phyloP scores from a whole-genome alignment of 2,113 vertebrate species.

The Charina bottae region DNA sequence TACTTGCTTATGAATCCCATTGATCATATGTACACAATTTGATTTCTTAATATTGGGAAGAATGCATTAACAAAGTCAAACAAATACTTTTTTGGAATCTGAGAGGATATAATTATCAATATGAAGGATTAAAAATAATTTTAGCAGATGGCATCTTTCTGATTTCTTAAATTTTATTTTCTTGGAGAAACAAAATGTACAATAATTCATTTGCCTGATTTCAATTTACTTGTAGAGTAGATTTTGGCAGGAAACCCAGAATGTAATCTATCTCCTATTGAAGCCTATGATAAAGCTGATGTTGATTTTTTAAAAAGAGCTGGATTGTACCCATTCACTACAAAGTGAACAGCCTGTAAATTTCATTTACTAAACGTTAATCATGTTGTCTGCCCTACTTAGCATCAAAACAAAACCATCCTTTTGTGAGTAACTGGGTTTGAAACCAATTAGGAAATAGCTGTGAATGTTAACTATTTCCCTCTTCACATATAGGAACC shows the following conservation, averaged over 20 bases:
- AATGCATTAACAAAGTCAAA: background rate
- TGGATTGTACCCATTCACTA: conserved; percentile 30
- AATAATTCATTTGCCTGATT: conserved; percentile 21
- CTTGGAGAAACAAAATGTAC: conserved; percentile 3
- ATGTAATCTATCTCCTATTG: conserved; percentile 31
- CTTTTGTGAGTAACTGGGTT: conserved; percentile 29
- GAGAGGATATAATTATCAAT: background rate
- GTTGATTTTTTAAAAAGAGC: conserved; percentile 22
- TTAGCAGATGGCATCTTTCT: conserved; percentile 3
- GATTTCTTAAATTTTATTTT: conserved; percentile 7
- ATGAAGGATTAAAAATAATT: conserved; percentile 13
- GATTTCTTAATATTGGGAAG: background rate
- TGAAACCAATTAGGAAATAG: conserved; percentile 34
- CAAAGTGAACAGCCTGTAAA: conserved; percentile 32
- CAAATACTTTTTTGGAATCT: background rate
- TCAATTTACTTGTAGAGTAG: conserved; percentile 21
- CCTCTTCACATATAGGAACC: conserved; percentile 4
- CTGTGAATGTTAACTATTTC: conserved; percentile 26
- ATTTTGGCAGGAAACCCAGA: conserved; percentile 34
- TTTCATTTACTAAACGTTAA: conserved; percentile 21
- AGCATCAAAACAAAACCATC: conserved; percentile 32
- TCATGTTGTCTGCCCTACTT: conserved; percentile 21
- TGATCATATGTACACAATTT: background rate
- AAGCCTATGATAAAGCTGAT: conserved; percentile 29
- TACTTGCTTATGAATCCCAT: background rate